Evolutionary conservation across 2,797 vertebrate genomes (phyloP).

Genomic region (Leptoclinus maculatus): DNA sequence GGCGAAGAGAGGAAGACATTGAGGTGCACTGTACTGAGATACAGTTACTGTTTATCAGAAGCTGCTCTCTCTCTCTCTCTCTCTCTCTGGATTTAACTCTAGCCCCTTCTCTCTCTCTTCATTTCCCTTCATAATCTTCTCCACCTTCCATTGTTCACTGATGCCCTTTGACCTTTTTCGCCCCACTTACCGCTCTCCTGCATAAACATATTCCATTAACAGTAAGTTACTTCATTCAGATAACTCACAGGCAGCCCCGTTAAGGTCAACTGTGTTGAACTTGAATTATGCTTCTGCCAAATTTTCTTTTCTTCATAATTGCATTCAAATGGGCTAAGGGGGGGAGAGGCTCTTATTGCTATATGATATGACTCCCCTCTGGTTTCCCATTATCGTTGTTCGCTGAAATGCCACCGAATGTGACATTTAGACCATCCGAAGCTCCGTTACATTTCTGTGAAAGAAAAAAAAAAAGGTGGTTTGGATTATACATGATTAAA

Average conservation of each 20-base stretch:
- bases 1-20: not conserved
- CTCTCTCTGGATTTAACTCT: constrained; percentile 3
- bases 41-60: not conserved
- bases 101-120: not conserved
- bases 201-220: constrained; percentile 46
- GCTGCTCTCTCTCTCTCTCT: not conserved
- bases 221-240: constrained; percentile 40
- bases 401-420: constrained; percentile 53
- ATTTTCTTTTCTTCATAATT: constrained; percentile 27
- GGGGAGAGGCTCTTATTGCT: constrained; percentile 13
- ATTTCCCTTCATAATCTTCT: constrained; percentile 1
- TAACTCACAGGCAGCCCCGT: constrained; percentile 13
- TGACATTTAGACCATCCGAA: constrained; percentile 53
- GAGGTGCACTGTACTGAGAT: constrained; percentile 8
- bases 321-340: constrained; percentile 25
- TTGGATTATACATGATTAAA: constrained; percentile 51
- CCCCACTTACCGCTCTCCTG: constrained; percentile 21
- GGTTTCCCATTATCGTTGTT: constrained; percentile 38
- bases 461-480: not conserved
- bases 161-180: constrained; percentile 44
- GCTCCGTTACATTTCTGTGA: constrained; percentile 36
- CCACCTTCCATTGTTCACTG: constrained; percentile 33
- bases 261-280: constrained; percentile 45
- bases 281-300: constrained; percentile 36
- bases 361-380: constrained; percentile 40